Percentiles rank a stretch among this genome's conserved stretches.
phyloP scores from a whole-genome alignment of 1,140 invertebrate species.

The Eueides isabella region DNA sequence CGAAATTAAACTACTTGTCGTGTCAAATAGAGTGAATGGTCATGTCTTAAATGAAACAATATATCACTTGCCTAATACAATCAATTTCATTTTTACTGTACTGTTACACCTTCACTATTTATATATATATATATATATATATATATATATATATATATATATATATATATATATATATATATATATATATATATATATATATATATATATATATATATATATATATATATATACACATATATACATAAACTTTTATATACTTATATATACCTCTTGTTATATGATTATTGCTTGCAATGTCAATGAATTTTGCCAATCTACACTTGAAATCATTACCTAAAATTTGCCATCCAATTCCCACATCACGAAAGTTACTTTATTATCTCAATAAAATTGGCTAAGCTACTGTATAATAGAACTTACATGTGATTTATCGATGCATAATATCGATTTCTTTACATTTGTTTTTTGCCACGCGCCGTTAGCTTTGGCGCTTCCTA shows the following conservation, averaged over 20 bases:
- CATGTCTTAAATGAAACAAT: background rate
- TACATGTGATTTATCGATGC: background rate
- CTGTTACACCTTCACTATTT: too few relatives aligned
- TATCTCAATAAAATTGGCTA: background rate
- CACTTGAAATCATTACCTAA: too few relatives aligned
- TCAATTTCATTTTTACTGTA: background rate
- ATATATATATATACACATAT: too few relatives aligned
- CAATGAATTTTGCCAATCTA: too few relatives aligned
- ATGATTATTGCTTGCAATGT: too few relatives aligned
- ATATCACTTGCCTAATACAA: background rate
- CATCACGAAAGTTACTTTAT: background rate
- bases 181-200: too few relatives aligned
- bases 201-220: too few relatives aligned
- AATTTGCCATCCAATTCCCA: background rate
- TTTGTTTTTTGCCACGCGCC: conserved; percentile 6
- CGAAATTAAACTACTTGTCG: conserved; percentile 11
- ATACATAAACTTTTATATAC: too few relatives aligned
- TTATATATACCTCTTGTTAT: too few relatives aligned
- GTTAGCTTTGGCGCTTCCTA: conserved; percentile 21
- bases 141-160: too few relatives aligned
- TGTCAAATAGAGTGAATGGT: conserved; percentile 22
- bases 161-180: too few relatives aligned
- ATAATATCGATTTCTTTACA: conserved; percentile 13
- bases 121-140: too few relatives aligned
- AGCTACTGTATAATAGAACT: background rate